Evolutionary conservation across 2,113 vertebrate species (phyloP), one percentile per base, ranked within the genome.

Genomic region (Corydoras sp.): DNA sequence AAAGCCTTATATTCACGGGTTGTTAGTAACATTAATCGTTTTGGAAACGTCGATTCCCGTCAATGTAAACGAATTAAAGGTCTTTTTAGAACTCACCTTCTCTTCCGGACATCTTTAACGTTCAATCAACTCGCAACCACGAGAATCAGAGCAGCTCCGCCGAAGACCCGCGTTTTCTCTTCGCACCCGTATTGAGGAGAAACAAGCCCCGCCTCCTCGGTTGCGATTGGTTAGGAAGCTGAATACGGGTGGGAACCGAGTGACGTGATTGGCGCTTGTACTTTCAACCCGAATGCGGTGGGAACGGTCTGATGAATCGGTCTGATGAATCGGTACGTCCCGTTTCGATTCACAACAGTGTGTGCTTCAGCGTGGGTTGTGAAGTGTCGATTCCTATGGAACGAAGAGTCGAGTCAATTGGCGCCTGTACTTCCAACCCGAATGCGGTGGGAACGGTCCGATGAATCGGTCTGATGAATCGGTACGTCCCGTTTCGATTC

Each of bases 41-140:
- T 43, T 43, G 35, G 2, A 43, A 43, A 43, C 35, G 35, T 43
- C 7, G 7, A 43, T 43, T 43, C 35, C 1, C 35, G 4, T 8
- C 35, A 5, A 8, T 43, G 35, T 0, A 43, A 43, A 43, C 35
- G 7, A 43, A 43, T 43, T 15, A 15, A 14, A 55, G 0, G 10
- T 51, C 30, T 30, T 32, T 58, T 48, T 55, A 12, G 35, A 3
- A 29, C 80, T 81, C 68, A 91, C 90, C 90, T 72, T 92, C 90
- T 82, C 90, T 90, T 51, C 90, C 88, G 64, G 90, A 91, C 90
- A 92, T 92, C 13, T 62, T 79, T 49, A 24, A 48, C 51, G 88
- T 90, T 88, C 89, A 90, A 14, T 65, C 77, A 43, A 14, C 54
- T 58, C 3, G 13, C 53, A 56, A 35, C 15, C 35, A 43, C 10